phyloP scores from a whole-genome alignment of 2,113 vertebrate genomes.

The Euleptes europaea region DNA sequence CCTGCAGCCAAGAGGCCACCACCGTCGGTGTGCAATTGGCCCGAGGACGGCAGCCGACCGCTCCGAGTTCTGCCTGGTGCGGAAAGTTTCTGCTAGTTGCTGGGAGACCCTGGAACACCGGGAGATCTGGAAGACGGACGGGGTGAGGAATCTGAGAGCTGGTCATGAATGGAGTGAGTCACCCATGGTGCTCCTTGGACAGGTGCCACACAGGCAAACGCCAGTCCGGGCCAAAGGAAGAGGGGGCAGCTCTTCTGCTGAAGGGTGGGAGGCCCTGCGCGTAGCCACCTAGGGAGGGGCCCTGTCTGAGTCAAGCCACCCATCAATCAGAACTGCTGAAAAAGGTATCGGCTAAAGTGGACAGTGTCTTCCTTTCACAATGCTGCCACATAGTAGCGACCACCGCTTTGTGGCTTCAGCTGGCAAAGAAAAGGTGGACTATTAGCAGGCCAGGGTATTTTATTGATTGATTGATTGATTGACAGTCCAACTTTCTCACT shows the following conservation, averaged over 20 bases:
- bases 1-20: background rate
- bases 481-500: no score
- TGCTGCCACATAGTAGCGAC: no score
- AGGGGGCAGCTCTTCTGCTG: background rate
- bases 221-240: background rate
- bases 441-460: no score
- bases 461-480: no score
- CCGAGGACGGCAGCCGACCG: background rate
- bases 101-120: conserved; percentile 57
- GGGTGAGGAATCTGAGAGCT: background rate
- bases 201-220: background rate
- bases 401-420: no score
- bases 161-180: background rate
- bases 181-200: background rate
- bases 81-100: conserved; percentile 56
- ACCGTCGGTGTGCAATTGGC: background rate
- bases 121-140: background rate
- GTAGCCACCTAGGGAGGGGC: no score
- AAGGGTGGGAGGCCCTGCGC: no score
- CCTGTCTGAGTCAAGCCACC: no score
- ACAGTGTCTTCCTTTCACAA: no score
- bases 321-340: no score
- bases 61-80: background rate
- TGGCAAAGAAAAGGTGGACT: no score
- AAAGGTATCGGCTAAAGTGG: no score